phyloP scores from a whole-genome alignment of 2,797 vertebrate genomes.

The Pipistrellus pipistrellus region DNA sequence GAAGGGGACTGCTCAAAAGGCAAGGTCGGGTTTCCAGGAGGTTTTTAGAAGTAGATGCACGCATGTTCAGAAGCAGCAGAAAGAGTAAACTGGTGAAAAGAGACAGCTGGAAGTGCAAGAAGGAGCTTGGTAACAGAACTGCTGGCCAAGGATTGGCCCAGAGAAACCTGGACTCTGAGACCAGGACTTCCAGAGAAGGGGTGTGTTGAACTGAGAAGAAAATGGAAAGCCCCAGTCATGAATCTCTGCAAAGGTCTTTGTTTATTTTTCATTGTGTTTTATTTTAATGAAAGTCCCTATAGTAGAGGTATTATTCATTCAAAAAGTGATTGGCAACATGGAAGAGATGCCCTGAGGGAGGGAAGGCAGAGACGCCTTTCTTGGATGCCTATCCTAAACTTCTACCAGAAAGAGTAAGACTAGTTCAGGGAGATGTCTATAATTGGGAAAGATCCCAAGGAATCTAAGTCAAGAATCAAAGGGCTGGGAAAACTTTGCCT shows the following conservation, averaged over 20 bases:
- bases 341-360: background rate
- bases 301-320: background rate
- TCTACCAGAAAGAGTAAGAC: background rate
- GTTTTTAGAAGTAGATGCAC: background rate
- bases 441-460: background rate
- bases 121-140: rapidly evolving
- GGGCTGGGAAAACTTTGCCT: background rate
- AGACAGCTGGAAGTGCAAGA: background rate
- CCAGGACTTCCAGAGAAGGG: background rate
- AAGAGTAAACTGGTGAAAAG: background rate
- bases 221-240: background rate
- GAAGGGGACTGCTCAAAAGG: background rate
- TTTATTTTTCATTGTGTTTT: background rate
- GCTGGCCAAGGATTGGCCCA: background rate
- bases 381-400: background rate
- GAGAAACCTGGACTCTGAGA: background rate
- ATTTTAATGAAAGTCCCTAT: background rate
- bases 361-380: background rate
- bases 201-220: background rate
- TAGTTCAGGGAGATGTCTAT: background rate
- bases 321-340: background rate
- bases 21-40: background rate
- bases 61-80: background rate
- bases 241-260: background rate
- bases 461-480: background rate